phyloP scores from a whole-genome alignment of 2,888 invertebrate species.

The Syrista parreyssii region DNA sequence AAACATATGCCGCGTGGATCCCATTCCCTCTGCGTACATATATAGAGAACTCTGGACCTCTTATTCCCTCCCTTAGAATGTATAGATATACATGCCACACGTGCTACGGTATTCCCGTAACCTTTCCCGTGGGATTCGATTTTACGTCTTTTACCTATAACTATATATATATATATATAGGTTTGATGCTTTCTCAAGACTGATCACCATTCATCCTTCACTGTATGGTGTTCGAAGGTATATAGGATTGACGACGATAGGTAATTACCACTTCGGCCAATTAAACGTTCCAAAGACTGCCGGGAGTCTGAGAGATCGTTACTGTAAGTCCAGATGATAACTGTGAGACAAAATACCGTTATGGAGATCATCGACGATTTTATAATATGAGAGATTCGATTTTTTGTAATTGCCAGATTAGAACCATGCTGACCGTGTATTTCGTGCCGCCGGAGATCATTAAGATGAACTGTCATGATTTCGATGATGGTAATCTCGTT shows the following conservation, averaged over 20 bases:
- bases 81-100: neutral
- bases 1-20: slow-evolving; percentile 36
- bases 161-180: neutral
- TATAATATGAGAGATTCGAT: neutral
- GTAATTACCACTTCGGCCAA: neutral
- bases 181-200: neutral
- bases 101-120: neutral
- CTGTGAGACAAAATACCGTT: neutral
- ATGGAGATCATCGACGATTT: neutral
- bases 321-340: neutral
- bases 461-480: neutral
- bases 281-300: neutral
- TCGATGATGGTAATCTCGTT: neutral
- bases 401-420: neutral
- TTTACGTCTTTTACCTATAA: neutral
- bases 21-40: neutral
- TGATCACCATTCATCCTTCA: neutral
- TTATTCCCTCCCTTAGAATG: neutral
- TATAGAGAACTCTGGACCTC: neutral
- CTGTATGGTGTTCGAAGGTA: neutral
- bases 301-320: neutral
- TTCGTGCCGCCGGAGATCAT: neutral
- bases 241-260: neutral
- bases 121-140: neutral
- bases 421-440: neutral